phyloP scores from a whole-genome alignment of 2,797 vertebrate genomes.

The Denticeps clupeoides region DNA sequence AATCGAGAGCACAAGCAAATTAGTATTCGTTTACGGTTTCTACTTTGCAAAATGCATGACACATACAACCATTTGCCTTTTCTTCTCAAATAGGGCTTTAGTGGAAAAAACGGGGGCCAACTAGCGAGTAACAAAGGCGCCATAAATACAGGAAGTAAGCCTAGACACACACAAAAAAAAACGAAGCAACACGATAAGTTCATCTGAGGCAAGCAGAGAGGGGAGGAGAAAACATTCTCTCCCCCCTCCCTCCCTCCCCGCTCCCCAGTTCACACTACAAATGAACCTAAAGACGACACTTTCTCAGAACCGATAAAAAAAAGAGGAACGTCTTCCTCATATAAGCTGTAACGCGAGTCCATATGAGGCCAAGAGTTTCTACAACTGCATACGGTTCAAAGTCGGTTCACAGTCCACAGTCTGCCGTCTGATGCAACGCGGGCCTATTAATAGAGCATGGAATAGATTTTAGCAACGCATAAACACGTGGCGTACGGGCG shows the following conservation, averaged over 20 bases:
- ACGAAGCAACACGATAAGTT: conserved; percentile 69
- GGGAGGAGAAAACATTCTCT: conserved; percentile 44
- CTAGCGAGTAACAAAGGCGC: no score
- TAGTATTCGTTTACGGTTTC: no score
- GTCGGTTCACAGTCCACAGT: background rate
- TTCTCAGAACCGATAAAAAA: background rate
- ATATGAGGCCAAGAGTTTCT: no score
- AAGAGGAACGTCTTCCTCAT: background rate
- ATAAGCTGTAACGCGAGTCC: no score
- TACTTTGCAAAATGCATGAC: no score
- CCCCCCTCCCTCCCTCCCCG: background rate
- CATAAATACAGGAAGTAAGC: conserved; percentile 58
- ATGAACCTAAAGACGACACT: no score
- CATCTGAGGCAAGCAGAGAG: conserved; percentile 64
- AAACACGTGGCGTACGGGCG: conserved; percentile 56
- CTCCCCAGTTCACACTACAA: background rate
- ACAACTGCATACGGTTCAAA: background rate
- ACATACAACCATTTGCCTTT: no score
- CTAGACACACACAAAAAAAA: conserved; percentile 40
- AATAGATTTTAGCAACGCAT: conserved; percentile 27
- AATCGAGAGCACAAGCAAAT: no score
- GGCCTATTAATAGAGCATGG: background rate
- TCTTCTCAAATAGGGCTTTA: no score
- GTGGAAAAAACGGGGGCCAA: no score
- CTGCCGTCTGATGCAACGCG: background rate